Conservation (phyloP, 2,888 invertebrate species). For the Eledona agricola region DNA sequence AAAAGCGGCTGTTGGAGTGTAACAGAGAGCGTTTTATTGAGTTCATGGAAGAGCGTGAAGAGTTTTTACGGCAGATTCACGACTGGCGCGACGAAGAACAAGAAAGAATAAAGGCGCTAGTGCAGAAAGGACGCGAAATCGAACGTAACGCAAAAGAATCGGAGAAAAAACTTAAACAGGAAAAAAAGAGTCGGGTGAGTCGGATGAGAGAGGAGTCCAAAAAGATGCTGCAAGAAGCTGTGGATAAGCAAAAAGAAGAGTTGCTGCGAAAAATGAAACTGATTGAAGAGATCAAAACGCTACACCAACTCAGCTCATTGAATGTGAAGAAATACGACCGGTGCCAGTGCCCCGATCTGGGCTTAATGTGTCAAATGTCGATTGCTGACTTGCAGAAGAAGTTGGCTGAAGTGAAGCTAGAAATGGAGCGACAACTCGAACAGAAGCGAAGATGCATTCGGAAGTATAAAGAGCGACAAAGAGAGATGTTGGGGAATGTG, state of each 20-base stretch:
- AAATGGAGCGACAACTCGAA: constrained; percentile 66
- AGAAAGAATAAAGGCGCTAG: constrained; percentile 63
- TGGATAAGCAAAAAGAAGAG: constrained; percentile 56
- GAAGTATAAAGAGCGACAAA: constrained; percentile 62
- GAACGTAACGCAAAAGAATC: constrained; percentile 65
- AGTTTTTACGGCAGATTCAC: constrained; percentile 65
- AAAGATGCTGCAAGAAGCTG: constrained; percentile 52
- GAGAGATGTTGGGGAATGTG: constrained; percentile 63
- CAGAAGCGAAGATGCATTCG: constrained; percentile 63
- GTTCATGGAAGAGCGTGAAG: constrained; percentile 64
- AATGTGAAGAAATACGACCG: constrained; percentile 66
- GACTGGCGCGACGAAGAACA: constrained; percentile 64
- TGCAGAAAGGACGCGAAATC: constrained; percentile 64
- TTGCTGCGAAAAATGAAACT: constrained; percentile 57
- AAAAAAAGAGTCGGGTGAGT: constrained; percentile 64
- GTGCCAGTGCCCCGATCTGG: constrained; percentile 68
- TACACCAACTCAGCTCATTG: constrained; percentile 55
- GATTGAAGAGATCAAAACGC: constrained; percentile 60
- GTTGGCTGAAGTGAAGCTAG: constrained; percentile 64
- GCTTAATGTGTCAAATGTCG: constrained; percentile 72
- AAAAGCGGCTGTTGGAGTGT: constrained; percentile 62
- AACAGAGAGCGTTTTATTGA: constrained; percentile 66
- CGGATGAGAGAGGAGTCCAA: constrained; percentile 65
- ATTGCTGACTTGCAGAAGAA: constrained; percentile 70
- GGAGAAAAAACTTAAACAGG: constrained; percentile 64